phyloP scores from a whole-genome alignment of 2,888 invertebrate genomes.

The Brenthis daphne region DNA sequence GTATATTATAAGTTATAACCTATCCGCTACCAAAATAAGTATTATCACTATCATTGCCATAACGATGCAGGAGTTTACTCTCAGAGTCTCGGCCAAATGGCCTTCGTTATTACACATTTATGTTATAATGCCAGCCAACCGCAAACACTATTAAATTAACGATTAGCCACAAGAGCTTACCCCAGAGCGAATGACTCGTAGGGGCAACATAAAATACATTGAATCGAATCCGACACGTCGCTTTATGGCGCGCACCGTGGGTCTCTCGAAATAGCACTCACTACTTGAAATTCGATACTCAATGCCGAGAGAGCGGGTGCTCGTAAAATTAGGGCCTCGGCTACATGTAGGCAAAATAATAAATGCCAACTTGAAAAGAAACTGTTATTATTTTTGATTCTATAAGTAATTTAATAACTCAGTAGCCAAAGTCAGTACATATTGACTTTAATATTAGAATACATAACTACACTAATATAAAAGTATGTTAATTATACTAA shows the following conservation, averaged over 20 bases:
- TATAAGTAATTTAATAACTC: conserved; percentile 5
- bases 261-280: conserved; percentile 68
- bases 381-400: conserved; percentile 7
- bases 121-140: conserved; percentile 52
- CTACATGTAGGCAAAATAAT: conserved; percentile 44
- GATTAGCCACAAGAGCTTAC: conserved; percentile 62
- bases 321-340: conserved; percentile 72
- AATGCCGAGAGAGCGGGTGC: conserved; percentile 64
- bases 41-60: conserved; percentile 3
- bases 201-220: conserved; percentile 72
- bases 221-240: conserved; percentile 74
- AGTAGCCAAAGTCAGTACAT: not conserved
- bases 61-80: conserved; percentile 18
- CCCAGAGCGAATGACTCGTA: conserved; percentile 56
- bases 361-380: conserved; percentile 29
- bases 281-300: conserved; percentile 75
- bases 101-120: conserved; percentile 27
- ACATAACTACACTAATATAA: too few species aligned
- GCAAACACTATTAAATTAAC: conserved; percentile 68
- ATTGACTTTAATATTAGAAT: too few species aligned
- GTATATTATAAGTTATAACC: not conserved
- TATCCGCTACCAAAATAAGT: conserved; percentile 46
- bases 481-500: too few species aligned
- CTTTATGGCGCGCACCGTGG: conserved; percentile 62
- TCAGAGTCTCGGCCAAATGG: conserved; percentile 26